Evolutionary conservation across 2,888 invertebrate species (phyloP), one percentile per base, ranked within the genome.

Genomic region (Pilophorus perplexus): DNA sequence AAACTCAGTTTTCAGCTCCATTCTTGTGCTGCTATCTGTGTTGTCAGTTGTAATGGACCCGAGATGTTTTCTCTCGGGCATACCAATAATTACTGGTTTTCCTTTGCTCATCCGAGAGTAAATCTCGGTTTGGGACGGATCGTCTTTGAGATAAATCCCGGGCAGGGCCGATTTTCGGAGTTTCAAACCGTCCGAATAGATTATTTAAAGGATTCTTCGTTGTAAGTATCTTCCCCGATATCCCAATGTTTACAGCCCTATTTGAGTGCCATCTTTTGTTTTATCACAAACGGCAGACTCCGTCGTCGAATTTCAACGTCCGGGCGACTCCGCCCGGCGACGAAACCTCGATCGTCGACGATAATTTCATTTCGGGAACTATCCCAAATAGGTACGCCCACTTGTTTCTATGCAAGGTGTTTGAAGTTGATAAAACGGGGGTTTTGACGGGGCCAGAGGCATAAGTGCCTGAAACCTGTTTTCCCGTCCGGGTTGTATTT

Each of bases 1-100:
- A 46, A 23, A 27, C 28, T 16, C n/a, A 14, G 46, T 40, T 46
- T 54, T 64, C 54, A 70, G 67, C 69, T 66, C 67, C 25, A 3
- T n/a, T 46, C 23, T 79, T 77, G 82, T 83, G 83, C 82, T 84
- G 87, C 87, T 86, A 85, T 84, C 87, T 88, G 82, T 84, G 84
- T 85, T 87, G 87, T 87, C 87, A 87, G 87, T 83, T 83, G 83
- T 82, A 81, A 82, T 20, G 52, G 64, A 82, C 80, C 80, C 80
- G 79, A 80, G 80, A 80, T 80, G 80, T 80, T 79, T 79, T 79
- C 38, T 79, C 76, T 77, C n/a, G 77, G 75, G 75, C 74, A 75
- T 72, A 71, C 67, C 66, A 70, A 74, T 52, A 52, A 52, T 52
- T 52, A 79, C 77, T 77, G 76, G 75, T 76, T 76, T 76, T 75